Evolutionary conservation across 1,140 invertebrate genomes (phyloP), one percentile per base, ranked within the genome.

Genomic region (Vollenhovia emeryi): DNA sequence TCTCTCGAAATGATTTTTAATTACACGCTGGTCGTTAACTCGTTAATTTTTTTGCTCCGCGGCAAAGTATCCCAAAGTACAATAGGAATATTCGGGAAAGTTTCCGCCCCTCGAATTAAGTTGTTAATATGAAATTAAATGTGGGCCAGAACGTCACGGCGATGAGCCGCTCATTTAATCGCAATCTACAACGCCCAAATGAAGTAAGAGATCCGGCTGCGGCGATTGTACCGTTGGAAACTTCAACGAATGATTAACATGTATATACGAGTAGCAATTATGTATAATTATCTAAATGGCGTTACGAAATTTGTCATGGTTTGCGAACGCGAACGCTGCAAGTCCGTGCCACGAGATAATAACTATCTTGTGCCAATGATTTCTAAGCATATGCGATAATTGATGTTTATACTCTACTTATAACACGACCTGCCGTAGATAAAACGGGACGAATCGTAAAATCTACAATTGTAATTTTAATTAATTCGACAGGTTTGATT

Each of bases 301-400:
- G 45, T 62, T 50, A 50, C 60, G 40, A 57, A 75, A 57, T 68
- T 43, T 48, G 30, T 69, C 40, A 84, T 89, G 73, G 45, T 88
- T 86, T 76, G 82, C 84, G 87, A 59, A 52, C 84, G 73, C 84
- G 84, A n/a, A n/a, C 75, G 48, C 55, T 30, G 74, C 27, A 66
- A 66, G 52, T 66, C 55, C 40, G 30, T 43, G 36, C 71, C n/a
- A 43, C 73, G 3, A 71, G 78, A 86, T 80, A 89, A 89, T 89
- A 62, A 89, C 76, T 84, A 86, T 74, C 78, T 87, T 89, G 78
- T 71, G 69, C 59, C 73, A 57, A 86, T 89, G 85, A 89, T 84
- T 80, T 84, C 87, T 40, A 87, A 88, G 87, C 85, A 89, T 87
- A 89, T 36, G 74, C 69, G 88, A 89, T 89, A 89, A 89, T 89